Conservation (phyloP, 1,140 invertebrate genomes). For the Camponotus floridanus region DNA sequence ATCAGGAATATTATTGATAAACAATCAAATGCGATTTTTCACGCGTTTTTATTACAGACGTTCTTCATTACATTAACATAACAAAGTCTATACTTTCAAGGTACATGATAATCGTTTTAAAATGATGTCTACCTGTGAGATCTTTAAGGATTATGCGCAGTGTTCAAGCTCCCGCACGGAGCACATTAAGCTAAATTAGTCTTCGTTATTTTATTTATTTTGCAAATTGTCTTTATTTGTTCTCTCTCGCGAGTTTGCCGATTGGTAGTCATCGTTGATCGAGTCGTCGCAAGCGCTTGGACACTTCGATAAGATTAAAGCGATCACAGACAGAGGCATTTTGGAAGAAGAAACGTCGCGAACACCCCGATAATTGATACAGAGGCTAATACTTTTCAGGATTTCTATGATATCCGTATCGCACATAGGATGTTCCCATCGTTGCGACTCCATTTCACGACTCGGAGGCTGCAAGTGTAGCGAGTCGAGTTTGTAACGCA, state of each 20-base stretch:
- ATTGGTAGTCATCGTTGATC: slow-evolving; percentile 25
- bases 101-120: slow-evolving; percentile 84
- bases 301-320: slow-evolving; percentile 82
- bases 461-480: slow-evolving; percentile 76
- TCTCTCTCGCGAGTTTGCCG: slow-evolving; percentile 37
- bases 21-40: slow-evolving; percentile 71
- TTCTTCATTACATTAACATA: slow-evolving; percentile 85
- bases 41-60: slow-evolving; percentile 83
- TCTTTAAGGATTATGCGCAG: slow-evolving; percentile 82
- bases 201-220: slow-evolving; percentile 62
- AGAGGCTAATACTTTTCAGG: slow-evolving; percentile 77
- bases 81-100: slow-evolving; percentile 86
- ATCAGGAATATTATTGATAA: slow-evolving; percentile 63
- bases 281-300: slow-evolving; percentile 75
- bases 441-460: slow-evolving; percentile 66
- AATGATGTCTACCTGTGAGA: slow-evolving; percentile 84
- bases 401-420: slow-evolving; percentile 70
- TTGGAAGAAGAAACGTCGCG: slow-evolving; percentile 67
- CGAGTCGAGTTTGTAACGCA: slow-evolving; percentile 76
- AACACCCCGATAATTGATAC: slow-evolving; percentile 71
- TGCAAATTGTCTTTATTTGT: slow-evolving; percentile 65
- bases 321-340: slow-evolving; percentile 82
- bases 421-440: slow-evolving; percentile 64
- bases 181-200: slow-evolving; percentile 72
- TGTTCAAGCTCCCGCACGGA: slow-evolving; percentile 80